phyloP scores from a whole-genome alignment of 2,113 vertebrate genomes.

The Brachyhypopomus gauderio region DNA sequence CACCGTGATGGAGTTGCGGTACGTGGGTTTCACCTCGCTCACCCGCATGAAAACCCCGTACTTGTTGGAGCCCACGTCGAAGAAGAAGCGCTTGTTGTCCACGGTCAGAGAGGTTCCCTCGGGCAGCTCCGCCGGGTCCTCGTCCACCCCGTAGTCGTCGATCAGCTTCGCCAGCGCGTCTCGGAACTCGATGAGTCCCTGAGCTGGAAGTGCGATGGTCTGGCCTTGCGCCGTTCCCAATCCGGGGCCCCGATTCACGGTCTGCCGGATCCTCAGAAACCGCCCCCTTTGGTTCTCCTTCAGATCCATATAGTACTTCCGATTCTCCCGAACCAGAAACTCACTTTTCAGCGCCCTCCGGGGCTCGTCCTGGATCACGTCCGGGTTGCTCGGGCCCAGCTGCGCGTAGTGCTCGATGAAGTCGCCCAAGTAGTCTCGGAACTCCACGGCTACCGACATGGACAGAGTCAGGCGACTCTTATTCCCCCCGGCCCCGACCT shows the following conservation, averaged over 20 bases:
- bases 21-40: constrained; percentile 97
- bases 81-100: constrained; percentile 99
- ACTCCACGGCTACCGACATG: constrained; percentile 96
- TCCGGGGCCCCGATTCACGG: constrained; percentile 96
- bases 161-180: constrained; percentile 97
- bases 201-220: constrained; percentile 94
- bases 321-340: constrained; percentile 97
- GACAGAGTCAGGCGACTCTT: constrained; percentile 95
- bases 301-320: constrained; percentile 99
- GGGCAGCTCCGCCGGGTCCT: constrained; percentile 97
- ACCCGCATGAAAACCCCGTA: constrained; percentile 99
- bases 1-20: constrained; percentile 99
- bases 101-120: constrained; percentile 98
- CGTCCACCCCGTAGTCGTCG: constrained; percentile 97
- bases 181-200: constrained; percentile 97
- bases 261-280: constrained; percentile 97
- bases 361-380: constrained; percentile 91
- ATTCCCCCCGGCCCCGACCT: constrained; percentile 92
- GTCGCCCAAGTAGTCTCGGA: constrained; percentile 98
- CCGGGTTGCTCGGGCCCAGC: constrained; percentile 93
- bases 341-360: constrained; percentile 97
- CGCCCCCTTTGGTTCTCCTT: constrained; percentile 99
- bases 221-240: constrained; percentile 96
- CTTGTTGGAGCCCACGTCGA: constrained; percentile 98
- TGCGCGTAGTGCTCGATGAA: constrained; percentile 99